phyloP scores from a whole-genome alignment of 2,888 invertebrate species.

The Spodoptera exigua region DNA sequence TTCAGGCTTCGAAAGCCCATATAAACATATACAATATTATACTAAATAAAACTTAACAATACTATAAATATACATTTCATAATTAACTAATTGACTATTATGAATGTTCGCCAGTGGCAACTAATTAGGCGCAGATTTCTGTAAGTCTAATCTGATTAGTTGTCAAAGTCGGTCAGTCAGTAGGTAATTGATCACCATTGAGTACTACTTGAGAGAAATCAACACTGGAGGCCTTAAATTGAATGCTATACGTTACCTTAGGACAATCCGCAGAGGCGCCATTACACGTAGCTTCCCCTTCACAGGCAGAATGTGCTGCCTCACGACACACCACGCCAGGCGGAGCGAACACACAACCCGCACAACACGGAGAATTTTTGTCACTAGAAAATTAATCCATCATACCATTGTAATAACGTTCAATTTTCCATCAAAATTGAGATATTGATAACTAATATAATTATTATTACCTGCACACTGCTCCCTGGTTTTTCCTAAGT shows the following conservation, averaged over 20 bases:
- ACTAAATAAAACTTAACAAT: too few species aligned
- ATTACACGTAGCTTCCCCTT: constrained; percentile 96
- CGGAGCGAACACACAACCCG: constrained; percentile 96
- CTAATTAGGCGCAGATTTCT: too few species aligned
- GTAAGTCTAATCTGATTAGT: too few species aligned
- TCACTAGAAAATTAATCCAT: constrained; percentile 89
- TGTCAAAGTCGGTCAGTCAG: too few species aligned
- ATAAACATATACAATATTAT: too few species aligned
- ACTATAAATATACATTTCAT: too few species aligned
- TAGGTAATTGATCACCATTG: too few species aligned
- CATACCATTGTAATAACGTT: neutral
- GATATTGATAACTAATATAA: neutral
- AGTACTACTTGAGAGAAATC: too few species aligned
- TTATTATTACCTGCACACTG: constrained; percentile 93
- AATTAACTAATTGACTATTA: too few species aligned
- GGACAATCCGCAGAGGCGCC: constrained; percentile 90
- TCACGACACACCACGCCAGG: constrained; percentile 96
- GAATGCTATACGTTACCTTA: constrained; percentile 67
- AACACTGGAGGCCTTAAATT: neutral
- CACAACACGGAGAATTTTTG: constrained; percentile 98
- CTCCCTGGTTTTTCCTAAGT: constrained; percentile 94
- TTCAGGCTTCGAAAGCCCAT: too few species aligned
- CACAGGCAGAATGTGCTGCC: constrained; percentile 97
- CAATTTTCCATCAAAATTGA: neutral
- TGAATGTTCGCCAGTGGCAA: too few species aligned